These are phyloP conservation scores for Cichlasoma orientale DNA, from an alignment of 2,797 vertebrate species.

Conservation along the genomic window DNA sequence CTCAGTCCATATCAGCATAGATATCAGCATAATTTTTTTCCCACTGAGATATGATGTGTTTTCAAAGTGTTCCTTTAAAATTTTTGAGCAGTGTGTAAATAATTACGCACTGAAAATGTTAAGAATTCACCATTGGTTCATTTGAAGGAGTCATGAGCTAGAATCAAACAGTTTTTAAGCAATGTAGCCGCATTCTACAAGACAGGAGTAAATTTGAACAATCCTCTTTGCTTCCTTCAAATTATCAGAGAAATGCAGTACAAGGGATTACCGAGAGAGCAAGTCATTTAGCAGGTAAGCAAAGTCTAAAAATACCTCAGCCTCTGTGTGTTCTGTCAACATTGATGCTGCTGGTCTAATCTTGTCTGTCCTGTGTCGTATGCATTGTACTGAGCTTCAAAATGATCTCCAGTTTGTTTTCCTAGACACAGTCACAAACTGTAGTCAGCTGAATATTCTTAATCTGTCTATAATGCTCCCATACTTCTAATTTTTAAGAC, in stretches of 20 bases:
- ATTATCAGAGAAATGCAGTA: background rate
- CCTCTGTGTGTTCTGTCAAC: constrained; percentile 51
- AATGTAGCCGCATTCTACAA: no score
- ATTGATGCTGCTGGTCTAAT: constrained; percentile 10
- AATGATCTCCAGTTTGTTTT: background rate
- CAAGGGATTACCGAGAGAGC: constrained; percentile 25
- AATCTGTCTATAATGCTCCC: background rate
- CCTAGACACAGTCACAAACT: background rate
- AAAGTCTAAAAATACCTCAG: constrained; percentile 49
- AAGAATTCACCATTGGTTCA: no score
- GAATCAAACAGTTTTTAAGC: no score
- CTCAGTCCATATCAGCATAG: no score
- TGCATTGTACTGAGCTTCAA: background rate
- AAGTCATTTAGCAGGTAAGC: constrained; percentile 50
- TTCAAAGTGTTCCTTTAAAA: no score
- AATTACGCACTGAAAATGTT: no score
- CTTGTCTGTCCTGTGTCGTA: background rate
- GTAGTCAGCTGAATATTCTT: background rate
- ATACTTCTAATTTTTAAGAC: background rate
- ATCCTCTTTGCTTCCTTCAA: no score
- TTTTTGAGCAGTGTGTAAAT: no score
- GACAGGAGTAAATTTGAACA: no score
- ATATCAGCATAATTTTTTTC: no score
- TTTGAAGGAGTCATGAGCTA: no score
- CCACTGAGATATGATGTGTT: no score